Conservation (phyloP, 2,113 vertebrate species). For the Mystacornis crossleyi region DNA sequence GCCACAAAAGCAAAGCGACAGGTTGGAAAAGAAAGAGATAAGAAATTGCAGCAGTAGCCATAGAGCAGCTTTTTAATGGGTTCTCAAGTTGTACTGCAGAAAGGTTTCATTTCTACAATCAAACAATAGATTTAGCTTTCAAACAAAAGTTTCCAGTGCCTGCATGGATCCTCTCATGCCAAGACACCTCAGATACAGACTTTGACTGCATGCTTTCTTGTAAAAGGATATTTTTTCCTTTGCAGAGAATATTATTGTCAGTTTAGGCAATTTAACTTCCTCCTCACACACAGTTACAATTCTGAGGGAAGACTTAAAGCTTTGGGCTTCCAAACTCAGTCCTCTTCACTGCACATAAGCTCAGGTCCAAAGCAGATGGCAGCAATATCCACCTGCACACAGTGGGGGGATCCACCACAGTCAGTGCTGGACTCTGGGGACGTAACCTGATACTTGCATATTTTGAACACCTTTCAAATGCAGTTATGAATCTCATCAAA, state of each 20-base stretch:
- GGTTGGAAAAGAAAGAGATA: neutral
- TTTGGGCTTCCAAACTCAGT: neutral
- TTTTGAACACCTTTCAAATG: neutral
- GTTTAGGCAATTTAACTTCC: neutral
- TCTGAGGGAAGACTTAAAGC: neutral
- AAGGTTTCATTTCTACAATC: neutral
- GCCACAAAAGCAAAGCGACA: neutral
- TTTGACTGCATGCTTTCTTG: neutral
- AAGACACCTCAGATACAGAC: neutral
- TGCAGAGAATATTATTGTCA: neutral
- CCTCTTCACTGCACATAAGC: rapidly evolving
- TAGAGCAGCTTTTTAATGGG: neutral
- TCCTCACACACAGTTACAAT: rapidly evolving
- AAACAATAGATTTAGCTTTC: neutral
- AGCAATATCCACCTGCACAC: rapidly evolving
- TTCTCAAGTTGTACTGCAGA: neutral
- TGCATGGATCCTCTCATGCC: neutral
- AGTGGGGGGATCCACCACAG: rapidly evolving
- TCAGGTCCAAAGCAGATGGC: neutral
- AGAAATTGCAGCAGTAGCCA: neutral
- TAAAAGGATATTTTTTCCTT: neutral
- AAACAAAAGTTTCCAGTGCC: neutral
- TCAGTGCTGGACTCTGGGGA: neutral
- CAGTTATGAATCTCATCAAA: neutral
- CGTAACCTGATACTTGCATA: rapidly evolving